Conservation (phyloP, 2,888 invertebrate genomes). For the Micropterix aruncella region DNA sequence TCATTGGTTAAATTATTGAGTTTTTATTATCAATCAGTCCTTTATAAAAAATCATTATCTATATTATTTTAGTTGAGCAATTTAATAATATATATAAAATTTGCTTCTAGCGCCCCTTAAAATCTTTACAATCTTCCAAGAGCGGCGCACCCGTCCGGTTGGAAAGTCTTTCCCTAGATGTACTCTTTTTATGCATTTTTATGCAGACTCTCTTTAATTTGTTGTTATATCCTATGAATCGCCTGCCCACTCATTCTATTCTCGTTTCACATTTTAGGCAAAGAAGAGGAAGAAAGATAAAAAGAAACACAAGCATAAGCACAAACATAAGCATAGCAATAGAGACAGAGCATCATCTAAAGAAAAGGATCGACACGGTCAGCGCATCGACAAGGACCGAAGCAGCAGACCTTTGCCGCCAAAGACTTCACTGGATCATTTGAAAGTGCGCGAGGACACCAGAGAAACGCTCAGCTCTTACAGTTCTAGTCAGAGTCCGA, state of each 20-base stretch:
- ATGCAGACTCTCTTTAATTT: constrained; percentile 2
- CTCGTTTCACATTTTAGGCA: constrained; percentile 31
- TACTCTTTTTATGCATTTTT: constrained; percentile 7
- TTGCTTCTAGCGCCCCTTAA: too few species aligned
- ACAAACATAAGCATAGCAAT: constrained; percentile 70
- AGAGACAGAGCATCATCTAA: constrained; percentile 23
- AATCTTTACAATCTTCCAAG: too few species aligned
- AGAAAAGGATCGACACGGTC: constrained; percentile 39
- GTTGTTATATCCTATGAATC: constrained; percentile 16
- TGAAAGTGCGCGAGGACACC: constrained; percentile 59
- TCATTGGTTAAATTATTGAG: too few species aligned
- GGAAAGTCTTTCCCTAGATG: too few species aligned
- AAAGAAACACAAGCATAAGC: constrained; percentile 79
- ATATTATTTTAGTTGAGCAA: too few species aligned
- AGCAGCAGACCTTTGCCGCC: constrained; percentile 17
- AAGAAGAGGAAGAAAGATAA: constrained; percentile 70
- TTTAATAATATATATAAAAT: too few species aligned
- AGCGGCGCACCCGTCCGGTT: too few species aligned
- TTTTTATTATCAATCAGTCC: too few species aligned
- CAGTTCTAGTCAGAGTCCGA: constrained; percentile 63
- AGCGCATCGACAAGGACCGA: constrained; percentile 23
- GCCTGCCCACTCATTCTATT: too few species aligned
- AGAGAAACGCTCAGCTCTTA: constrained; percentile 57
- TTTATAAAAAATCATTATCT: too few species aligned
- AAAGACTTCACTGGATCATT: constrained; percentile 30